Base-by-base conservation (phyloP, 1,140 invertebrate genomes). In the Solenopsis invicta region DNA sequence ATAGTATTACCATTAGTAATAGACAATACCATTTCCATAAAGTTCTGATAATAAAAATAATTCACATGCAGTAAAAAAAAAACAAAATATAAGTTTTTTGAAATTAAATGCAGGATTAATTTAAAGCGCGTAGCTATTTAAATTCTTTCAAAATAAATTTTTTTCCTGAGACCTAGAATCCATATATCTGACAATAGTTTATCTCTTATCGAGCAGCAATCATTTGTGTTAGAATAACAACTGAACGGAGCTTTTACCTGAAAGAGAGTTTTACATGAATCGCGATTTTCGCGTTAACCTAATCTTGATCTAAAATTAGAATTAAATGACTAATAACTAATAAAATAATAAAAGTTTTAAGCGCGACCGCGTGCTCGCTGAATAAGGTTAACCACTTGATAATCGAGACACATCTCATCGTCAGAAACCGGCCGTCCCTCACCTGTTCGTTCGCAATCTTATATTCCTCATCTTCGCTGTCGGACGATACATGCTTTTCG, bases 401-500 rank as follows among this genome's bases (percentile, higher is more conserved):
- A 41, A n/a, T 34, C 16, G 6, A 29, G 10, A 37, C 45, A 48
- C 18, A 10, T 54, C 37, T 16, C 5, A 5, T 67, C 8, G 52
- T 10, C 21, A 18, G 16, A 54, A 16, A 16, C 9, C 21, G 2
- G 75, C 2, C 13, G 52, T 48, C 4, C 6, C 78, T 86, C 9
- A 94, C 91, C 78, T 92, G 72, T 10, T 92, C 89, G 8, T 89
- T 86, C 0, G 48, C 4, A 3, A 69, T 41, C 9, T 87, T 45
- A 2, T 88, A 64, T 13, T 92, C 88, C n/a, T 87, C 69, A 1
- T 91, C 90, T n/a, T 93, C 91, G 45, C 78, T 84, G 29, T 34
- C 85, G 1, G 87, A 90, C 1, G 86, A 91, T 10, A 86, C 72
- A 13, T 61, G 56, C 9, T 93, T 85, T 0, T 90, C 89, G 3